These are phyloP conservation scores for Coreius guichenoti DNA, from an alignment of 2,797 vertebrate genomes.

Conservation along the genomic window DNA sequence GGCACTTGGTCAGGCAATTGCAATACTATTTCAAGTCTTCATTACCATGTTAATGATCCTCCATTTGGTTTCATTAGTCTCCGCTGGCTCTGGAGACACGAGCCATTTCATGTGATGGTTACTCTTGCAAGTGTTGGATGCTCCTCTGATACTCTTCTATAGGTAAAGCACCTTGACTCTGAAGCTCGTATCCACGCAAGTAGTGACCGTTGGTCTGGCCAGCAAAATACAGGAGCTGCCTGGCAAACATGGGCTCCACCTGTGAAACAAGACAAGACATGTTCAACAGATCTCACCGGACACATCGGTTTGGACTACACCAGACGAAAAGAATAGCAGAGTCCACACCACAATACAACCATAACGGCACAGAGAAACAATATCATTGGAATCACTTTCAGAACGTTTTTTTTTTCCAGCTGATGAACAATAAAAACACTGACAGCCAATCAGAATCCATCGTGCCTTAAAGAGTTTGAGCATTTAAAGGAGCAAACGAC, in stretches of 20 bases:
- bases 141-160: slow-evolving; percentile 87
- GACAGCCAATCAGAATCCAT: background rate
- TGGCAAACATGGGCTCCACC: slow-evolving; percentile 96
- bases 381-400: background rate
- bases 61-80: background rate
- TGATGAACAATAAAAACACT: background rate
- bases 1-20: background rate
- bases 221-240: slow-evolving; percentile 90
- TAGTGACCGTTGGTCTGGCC: slow-evolving; percentile 91
- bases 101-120: background rate
- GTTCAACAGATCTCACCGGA: background rate
- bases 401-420: background rate
- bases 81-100: background rate
- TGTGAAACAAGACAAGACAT: slow-evolving; percentile 66
- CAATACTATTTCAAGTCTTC: slow-evolving; percentile 3
- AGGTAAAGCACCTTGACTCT: slow-evolving; percentile 78
- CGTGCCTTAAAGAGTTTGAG: background rate
- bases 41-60: background rate
- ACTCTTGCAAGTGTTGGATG: slow-evolving; percentile 91
- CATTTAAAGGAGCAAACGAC: background rate
- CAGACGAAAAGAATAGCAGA: background rate
- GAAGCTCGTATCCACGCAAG: slow-evolving; percentile 87
- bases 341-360: background rate
- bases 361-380: background rate
- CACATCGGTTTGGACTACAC: background rate